A percentile compares a stretch with the other conserved stretches of the same genome.
phyloP scores from a whole-genome alignment of 1,140 invertebrate genomes.

The Bombus breviceps region DNA sequence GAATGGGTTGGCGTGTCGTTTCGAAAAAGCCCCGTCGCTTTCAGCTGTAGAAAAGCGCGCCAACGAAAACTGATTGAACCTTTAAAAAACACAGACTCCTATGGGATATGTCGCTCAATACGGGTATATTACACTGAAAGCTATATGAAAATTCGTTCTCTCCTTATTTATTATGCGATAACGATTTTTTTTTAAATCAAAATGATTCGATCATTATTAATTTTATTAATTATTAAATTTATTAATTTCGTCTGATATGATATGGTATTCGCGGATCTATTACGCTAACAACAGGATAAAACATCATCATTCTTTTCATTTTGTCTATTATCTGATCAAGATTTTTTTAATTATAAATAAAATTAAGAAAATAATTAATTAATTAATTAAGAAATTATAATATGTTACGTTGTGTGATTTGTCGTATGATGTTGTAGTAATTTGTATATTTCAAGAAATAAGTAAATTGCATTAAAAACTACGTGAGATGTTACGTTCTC shows the following conservation, averaged over 20 bases:
- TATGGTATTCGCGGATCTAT: too few relatives aligned
- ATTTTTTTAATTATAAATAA: neutral
- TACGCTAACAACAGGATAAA: too few relatives aligned
- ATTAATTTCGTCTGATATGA: too few relatives aligned
- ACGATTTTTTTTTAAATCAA: neutral
- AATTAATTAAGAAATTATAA: too few relatives aligned
- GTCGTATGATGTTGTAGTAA: too few relatives aligned
- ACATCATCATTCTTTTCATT: neutral
- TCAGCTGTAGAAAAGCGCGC: neutral
- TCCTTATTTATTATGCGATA: neutral
- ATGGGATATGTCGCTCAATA: neutral
- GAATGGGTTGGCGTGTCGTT: constrained; percentile 27
- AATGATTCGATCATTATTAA: too few relatives aligned
- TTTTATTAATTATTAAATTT: too few relatives aligned
- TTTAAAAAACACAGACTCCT: neutral
- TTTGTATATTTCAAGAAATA: too few relatives aligned
- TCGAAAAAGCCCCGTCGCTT: constrained; percentile 1
- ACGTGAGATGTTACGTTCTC: too few relatives aligned
- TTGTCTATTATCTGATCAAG: neutral
- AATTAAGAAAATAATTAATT: too few relatives aligned
- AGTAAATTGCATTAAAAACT: too few relatives aligned
- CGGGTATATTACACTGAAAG: neutral
- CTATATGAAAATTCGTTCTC: neutral
- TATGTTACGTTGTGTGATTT: too few relatives aligned
- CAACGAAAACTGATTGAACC: neutral